Conservation (phyloP, 2,113 vertebrate species). For the Sylvilagus bachmani region DNA sequence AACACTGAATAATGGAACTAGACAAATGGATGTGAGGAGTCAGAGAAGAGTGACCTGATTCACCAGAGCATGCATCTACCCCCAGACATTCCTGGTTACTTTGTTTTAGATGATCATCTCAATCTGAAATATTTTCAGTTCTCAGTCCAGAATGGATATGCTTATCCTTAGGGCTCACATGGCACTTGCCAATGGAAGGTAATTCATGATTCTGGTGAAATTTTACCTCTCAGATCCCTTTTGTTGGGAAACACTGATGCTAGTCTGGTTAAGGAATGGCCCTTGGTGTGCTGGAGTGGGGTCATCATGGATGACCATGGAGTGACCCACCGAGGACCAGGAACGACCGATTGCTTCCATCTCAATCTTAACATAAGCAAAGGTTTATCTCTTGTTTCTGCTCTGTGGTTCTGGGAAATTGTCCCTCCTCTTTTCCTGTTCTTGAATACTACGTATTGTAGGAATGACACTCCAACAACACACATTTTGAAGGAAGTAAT, state of each 20-base stretch:
- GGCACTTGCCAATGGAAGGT: not conserved
- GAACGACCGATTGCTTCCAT: not conserved
- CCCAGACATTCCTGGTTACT: not conserved
- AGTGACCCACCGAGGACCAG: not conserved
- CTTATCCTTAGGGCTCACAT: not conserved
- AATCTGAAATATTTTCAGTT: not conserved
- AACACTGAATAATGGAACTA: not conserved
- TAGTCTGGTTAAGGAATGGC: not conserved
- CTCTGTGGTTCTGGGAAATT: not conserved
- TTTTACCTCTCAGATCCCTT: not conserved
- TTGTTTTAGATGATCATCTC: not conserved
- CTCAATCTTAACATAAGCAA: not conserved
- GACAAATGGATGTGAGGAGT: not conserved
- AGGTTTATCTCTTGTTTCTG: not conserved
- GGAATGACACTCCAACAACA: constrained; percentile 9
- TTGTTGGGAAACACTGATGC: not conserved
- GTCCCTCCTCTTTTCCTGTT: not conserved
- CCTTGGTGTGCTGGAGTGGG: not conserved
- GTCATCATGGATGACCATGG: not conserved
- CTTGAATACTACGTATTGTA: not conserved
- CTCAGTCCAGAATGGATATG: not conserved
- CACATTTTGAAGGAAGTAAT: constrained; percentile 28
- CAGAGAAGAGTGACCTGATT: not conserved
- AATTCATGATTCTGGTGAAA: not conserved
- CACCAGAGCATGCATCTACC: not conserved